These are phyloP conservation scores for Chrysotoxum bicinctum DNA, from an alignment of 2,888 invertebrate genomes.

Conservation along the genomic window DNA sequence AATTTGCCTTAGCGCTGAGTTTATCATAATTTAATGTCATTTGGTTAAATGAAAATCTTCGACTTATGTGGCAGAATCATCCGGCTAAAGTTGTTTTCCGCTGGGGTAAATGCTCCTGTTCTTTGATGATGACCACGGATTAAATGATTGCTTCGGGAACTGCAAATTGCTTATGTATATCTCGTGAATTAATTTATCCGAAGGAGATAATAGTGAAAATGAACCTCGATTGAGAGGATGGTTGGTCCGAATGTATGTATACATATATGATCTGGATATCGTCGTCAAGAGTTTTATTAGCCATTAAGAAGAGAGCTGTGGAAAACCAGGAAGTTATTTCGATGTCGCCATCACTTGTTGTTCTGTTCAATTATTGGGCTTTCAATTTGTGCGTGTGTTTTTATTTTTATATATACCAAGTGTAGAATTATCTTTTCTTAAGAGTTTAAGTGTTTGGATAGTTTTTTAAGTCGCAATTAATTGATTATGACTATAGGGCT, in stretches of 20 bases:
- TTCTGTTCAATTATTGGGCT: neutral
- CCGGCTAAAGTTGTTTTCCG: neutral
- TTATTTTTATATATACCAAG: neutral
- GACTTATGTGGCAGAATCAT: slow-evolving; percentile 45
- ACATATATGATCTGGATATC: slow-evolving; percentile 12
- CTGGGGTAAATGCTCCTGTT: slow-evolving; percentile 12
- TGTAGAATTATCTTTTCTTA: slow-evolving; percentile 10
- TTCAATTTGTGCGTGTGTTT: neutral
- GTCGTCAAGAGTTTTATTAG: slow-evolving; percentile 26
- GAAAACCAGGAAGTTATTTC: slow-evolving; percentile 56
- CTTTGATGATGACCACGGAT: slow-evolving; percentile 4
- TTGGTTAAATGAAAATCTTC: slow-evolving; percentile 57
- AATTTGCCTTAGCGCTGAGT: slow-evolving; percentile 46
- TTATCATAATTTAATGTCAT: slow-evolving; percentile 68
- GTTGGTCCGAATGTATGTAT: neutral
- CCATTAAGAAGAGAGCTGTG: neutral
- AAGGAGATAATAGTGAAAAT: slow-evolving; percentile 23
- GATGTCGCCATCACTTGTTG: slow-evolving; percentile 25
- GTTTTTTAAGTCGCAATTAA: slow-evolving; percentile 35
- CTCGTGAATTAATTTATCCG: slow-evolving; percentile 15
- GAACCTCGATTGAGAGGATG: slow-evolving; percentile 1
- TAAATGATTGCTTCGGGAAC: neutral
- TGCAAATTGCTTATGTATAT: slow-evolving; percentile 15
- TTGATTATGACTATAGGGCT: slow-evolving; percentile 45
- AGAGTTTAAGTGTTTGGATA: slow-evolving; percentile 17